These are phyloP conservation scores for Anthopleura sola DNA, from an alignment of 64 coral and sea anemone genomes.

Conservation along the genomic window DNA sequence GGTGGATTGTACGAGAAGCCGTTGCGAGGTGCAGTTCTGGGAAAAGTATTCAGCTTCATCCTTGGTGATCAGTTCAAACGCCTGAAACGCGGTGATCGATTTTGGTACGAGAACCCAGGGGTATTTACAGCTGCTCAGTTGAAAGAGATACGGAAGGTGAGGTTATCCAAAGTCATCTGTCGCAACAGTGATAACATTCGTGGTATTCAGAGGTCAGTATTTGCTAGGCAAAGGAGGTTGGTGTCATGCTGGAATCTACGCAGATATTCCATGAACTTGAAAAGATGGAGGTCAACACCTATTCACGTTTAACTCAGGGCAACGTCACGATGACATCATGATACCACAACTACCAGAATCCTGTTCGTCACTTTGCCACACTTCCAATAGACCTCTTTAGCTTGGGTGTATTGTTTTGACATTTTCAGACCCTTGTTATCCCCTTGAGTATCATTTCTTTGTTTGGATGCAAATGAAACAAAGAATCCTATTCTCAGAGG, in stretches of 20 bases:
- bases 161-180: constrained; percentile 55
- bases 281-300: background rate
- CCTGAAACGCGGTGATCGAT: constrained; percentile 50
- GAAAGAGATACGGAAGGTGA: constrained; percentile 25
- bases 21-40: constrained; percentile 1
- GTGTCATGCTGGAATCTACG: background rate
- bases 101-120: constrained; percentile 59
- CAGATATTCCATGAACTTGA: background rate
- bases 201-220: background rate
- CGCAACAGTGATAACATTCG: constrained; percentile 12
- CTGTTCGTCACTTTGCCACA: too few relatives aligned
- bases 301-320: background rate
- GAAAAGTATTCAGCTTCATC: constrained; percentile 35
- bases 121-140: constrained; percentile 41
- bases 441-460: too few relatives aligned
- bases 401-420: too few relatives aligned
- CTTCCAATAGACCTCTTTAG: too few relatives aligned
- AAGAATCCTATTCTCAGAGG: too few relatives aligned
- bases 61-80: constrained; percentile 37
- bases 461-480: too few relatives aligned
- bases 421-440: too few relatives aligned
- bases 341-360: too few relatives aligned
- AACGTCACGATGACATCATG: too few relatives aligned
- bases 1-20: constrained; percentile 28
- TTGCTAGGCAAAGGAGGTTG: background rate